Base-by-base conservation (phyloP, 2,888 invertebrate genomes). In the Eurytoma adleriae region DNA sequence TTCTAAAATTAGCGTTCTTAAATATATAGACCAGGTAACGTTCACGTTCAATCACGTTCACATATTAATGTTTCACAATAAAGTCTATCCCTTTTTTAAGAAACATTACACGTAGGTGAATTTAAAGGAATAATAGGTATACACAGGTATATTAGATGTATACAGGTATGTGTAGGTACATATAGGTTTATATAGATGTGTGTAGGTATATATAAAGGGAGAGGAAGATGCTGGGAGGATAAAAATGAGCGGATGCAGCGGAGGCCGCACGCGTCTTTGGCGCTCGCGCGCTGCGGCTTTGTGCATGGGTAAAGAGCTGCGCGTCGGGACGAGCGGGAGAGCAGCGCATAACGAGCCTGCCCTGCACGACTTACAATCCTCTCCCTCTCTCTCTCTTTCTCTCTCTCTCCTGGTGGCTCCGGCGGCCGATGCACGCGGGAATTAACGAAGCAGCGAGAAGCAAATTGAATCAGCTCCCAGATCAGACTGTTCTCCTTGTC, bases 381-480 rank as follows among this genome's bases (percentile, higher is more conserved):
- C 61, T 66, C 48, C 48, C 14, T 10, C 27, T 62, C 66, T 18
- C 61, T 64, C 68, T 75, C 57, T 7, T 61, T 20, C 56, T 48
- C 5, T 40, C 10, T 27, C 50, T 71, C 61, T 61, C 56, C 52
- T 73, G 73, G 54, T 71, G 71, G 71, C 20, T 71, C 71, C 59
- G 16, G 4, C 48, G 50, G 24, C 50, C 40, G 73, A 73, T 61
- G 74, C 79, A 69, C 67, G 67, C 76, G 72, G 68, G 72, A 80
- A 75, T 76, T 76, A 80, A 80, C 80, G 76, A 67, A 80, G 72
- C 80, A 71, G 70, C 76, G 72, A 59, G 59, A 72, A 76, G 80
- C 80, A 76, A 80, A 80, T 80, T 80, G 76, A 80, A 80, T 80
- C 80, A 56, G 80, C 61, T 80, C 72, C 61, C 71, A 62, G 66